Percentiles rank a stretch among this genome's conserved stretches.
Evolutionary conservation across 2,797 vertebrate genomes (phyloP).

Genomic region (Anableps anableps): DNA sequence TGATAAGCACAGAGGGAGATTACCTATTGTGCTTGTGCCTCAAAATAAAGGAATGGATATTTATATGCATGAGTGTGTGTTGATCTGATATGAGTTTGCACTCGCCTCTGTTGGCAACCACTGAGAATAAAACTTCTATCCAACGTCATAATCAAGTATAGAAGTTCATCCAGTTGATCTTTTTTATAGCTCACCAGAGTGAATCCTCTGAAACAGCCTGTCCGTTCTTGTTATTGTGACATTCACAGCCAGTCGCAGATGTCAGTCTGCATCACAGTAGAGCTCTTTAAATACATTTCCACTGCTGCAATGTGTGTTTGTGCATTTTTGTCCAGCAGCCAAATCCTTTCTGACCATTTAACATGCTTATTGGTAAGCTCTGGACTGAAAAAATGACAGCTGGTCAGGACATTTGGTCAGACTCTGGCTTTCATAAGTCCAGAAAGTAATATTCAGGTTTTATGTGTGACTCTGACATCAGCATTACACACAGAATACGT

Average conservation of each 20-base stretch:
- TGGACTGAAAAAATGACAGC: conserved; percentile 50
- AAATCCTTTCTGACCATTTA: conserved; percentile 52
- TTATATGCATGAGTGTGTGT: conserved; percentile 26
- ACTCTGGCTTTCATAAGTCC: conserved; percentile 49
- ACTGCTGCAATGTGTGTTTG: conserved; percentile 17
- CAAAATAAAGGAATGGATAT: conserved; percentile 20
- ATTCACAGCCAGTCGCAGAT: conserved; percentile 37
- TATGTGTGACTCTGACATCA: conserved; percentile 47
- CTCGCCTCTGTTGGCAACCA: conserved; percentile 1
- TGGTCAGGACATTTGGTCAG: conserved; percentile 59
- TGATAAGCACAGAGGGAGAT: conserved; percentile 42
- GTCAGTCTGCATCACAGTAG: conserved; percentile 39
- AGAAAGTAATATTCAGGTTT: conserved; percentile 52
- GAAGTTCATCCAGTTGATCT: conserved; percentile 26
- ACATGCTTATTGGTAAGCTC: conserved; percentile 52
- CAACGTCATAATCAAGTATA: conserved; percentile 15
- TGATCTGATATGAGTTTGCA: conserved; percentile 22
- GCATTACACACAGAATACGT: conserved; percentile 1
- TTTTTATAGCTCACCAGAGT: conserved; percentile 17
- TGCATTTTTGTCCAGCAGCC: conserved; percentile 42
- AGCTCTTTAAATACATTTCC: conserved; percentile 27
- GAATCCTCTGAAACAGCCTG: conserved; percentile 34
- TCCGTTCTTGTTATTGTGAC: conserved; percentile 37
- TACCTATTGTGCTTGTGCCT: conserved; percentile 26
- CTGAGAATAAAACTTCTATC: conserved; percentile 15